phyloP scores from a whole-genome alignment of 2,113 vertebrate species.

The Patagioenas fasciata region DNA sequence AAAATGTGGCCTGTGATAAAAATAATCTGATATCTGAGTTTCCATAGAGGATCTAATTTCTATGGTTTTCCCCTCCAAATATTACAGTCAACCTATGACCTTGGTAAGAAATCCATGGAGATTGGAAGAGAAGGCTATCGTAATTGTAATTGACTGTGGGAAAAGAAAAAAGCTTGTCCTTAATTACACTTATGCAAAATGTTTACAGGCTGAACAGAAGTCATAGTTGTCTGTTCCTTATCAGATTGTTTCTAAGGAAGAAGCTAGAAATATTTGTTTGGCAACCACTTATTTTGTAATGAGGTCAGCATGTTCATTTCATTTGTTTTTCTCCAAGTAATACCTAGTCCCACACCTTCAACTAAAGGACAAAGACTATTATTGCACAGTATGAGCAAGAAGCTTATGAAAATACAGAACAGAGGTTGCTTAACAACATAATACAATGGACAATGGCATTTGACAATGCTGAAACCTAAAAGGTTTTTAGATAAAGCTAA shows the following conservation, averaged over 20 bases:
- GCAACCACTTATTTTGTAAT: constrained; percentile 66
- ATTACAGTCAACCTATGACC: not conserved
- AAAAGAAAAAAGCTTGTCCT: not conserved
- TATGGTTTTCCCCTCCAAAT: not conserved
- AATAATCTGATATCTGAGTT: not conserved
- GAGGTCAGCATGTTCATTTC: constrained; percentile 46
- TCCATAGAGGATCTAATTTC: not conserved
- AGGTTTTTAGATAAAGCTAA: constrained; percentile 30
- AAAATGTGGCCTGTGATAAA: not conserved
- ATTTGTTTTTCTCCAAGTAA: constrained; percentile 55
- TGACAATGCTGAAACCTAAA: constrained; percentile 42
- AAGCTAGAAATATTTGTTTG: constrained; percentile 60
- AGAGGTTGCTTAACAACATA: constrained; percentile 56
- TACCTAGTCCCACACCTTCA: constrained; percentile 28
- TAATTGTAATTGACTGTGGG: not conserved
- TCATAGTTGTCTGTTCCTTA: constrained; percentile 45
- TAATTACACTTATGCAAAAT: constrained; percentile 45
- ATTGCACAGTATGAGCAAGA: constrained; percentile 47
- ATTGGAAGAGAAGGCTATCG: not conserved
- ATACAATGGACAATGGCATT: constrained; percentile 34
- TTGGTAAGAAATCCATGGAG: not conserved
- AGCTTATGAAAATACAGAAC: constrained; percentile 41
- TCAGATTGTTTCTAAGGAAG: constrained; percentile 56
- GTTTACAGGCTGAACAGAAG: constrained; percentile 48
- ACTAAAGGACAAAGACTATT: constrained; percentile 26